Evolutionary conservation across 2,888 invertebrate species (phyloP).

Genomic region (Andrena bicolor): DNA sequence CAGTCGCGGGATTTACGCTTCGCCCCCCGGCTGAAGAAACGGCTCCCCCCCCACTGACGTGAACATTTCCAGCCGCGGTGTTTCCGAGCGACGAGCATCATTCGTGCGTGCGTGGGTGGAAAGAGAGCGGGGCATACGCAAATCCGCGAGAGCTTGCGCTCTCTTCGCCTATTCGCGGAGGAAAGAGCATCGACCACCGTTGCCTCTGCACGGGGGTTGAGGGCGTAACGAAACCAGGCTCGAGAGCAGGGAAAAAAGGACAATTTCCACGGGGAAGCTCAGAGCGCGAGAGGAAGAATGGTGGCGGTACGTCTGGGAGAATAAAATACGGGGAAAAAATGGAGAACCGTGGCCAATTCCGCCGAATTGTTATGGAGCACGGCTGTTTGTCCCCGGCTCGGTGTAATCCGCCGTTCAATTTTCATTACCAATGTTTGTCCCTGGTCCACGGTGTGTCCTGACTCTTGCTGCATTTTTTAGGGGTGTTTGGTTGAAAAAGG

Average conservation of each 20-base stretch:
- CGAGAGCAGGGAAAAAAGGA: slow-evolving; percentile 31
- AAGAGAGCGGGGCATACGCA: slow-evolving; percentile 40
- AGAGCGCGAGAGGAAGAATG: slow-evolving; percentile 59
- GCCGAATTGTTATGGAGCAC: slow-evolving; percentile 63
- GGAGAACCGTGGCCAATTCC: slow-evolving; percentile 58
- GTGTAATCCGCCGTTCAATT: slow-evolving; percentile 66
- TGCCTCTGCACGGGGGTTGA: slow-evolving; percentile 20
- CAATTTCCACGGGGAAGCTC: slow-evolving; percentile 66
- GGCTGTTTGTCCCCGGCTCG: slow-evolving; percentile 59
- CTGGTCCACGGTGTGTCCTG: slow-evolving; percentile 35
- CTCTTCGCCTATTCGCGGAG: slow-evolving; percentile 37
- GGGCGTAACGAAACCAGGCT: slow-evolving; percentile 56
- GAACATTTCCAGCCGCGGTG: slow-evolving; percentile 33
- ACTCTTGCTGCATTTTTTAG: not conserved
- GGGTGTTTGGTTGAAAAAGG: not conserved
- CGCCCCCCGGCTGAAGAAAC: not conserved
- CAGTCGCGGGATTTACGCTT: slow-evolving; percentile 2
- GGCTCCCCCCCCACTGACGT: slow-evolving; percentile 13
- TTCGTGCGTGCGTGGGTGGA: slow-evolving; percentile 33
- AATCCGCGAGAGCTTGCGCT: slow-evolving; percentile 60
- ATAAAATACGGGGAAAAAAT: slow-evolving; percentile 21
- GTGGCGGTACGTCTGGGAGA: slow-evolving; percentile 60
- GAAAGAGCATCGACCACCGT: slow-evolving; percentile 59
- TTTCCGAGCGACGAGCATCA: slow-evolving; percentile 32
- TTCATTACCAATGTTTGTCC: slow-evolving; percentile 71